Evolutionary conservation across 2,797 vertebrate genomes (phyloP).

Genomic region (Notoglanidium macrostoma): DNA sequence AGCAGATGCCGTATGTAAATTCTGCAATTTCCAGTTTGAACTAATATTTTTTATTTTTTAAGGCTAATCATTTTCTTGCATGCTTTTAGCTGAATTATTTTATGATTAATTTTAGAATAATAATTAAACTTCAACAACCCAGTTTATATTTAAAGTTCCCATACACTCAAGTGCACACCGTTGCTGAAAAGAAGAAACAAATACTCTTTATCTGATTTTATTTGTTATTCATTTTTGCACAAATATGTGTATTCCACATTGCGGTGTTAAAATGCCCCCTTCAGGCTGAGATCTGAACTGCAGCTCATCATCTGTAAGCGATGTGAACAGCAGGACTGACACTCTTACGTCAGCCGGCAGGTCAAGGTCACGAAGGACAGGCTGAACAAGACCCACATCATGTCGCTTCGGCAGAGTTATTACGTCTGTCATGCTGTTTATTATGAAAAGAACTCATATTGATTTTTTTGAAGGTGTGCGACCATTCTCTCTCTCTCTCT

Average conservation of each 20-base stretch:
- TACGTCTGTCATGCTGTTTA: slow-evolving; percentile 23
- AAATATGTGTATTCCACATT: background rate
- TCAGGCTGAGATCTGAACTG: slow-evolving; percentile 36
- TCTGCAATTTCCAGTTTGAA: too few relatives aligned
- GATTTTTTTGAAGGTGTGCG: background rate
- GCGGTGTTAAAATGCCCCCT: slow-evolving; percentile 33
- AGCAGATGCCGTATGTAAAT: too few relatives aligned
- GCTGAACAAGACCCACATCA: slow-evolving; percentile 7
- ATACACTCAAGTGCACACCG: background rate
- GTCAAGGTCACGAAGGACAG: slow-evolving; percentile 41
- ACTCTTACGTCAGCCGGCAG: slow-evolving; percentile 3
- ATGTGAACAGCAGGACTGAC: slow-evolving; percentile 20
- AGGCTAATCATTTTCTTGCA: too few relatives aligned
- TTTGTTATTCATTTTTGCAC: background rate
- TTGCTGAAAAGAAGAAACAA: background rate
- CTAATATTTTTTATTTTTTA: too few relatives aligned
- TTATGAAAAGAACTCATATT: slow-evolving; percentile 19
- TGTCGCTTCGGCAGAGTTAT: slow-evolving; percentile 12
- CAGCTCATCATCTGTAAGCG: slow-evolving; percentile 21
- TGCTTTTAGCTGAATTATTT: too few relatives aligned
- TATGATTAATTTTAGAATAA: background rate
- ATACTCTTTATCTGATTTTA: background rate
- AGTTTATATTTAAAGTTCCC: background rate
- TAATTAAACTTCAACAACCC: background rate
- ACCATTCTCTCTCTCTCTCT: background rate